These are phyloP conservation scores for Dipodomys stephensi DNA, from an alignment of 2,113 vertebrate genomes.

Conservation along the genomic window DNA sequence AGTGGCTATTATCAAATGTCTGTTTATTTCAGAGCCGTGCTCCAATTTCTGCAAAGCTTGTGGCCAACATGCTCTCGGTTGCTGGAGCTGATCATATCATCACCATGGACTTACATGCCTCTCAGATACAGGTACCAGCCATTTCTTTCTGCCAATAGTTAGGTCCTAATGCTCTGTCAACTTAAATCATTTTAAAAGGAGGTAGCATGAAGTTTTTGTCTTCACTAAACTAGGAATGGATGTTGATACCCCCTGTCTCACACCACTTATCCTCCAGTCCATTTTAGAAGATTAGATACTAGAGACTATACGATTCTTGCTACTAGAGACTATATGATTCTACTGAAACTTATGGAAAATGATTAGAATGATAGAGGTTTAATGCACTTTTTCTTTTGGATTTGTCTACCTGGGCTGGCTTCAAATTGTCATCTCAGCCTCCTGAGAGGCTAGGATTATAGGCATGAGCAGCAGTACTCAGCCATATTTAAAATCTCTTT, in stretches of 20 bases:
- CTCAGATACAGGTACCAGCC: conserved; percentile 94
- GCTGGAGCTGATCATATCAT: conserved; percentile 98
- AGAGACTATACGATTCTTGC: neutral
- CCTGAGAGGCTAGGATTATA: no score
- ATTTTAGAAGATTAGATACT: neutral
- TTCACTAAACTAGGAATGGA: neutral
- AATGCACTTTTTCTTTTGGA: neutral
- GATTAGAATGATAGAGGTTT: neutral
- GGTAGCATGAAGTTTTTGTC: neutral
- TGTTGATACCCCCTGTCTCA: accelerated
- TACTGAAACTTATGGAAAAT: neutral
- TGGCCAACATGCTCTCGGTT: conserved; percentile 97
- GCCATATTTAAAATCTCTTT: no score
- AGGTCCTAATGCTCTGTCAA: neutral
- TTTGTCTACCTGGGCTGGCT: no score
- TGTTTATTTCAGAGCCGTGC: conserved; percentile 92
- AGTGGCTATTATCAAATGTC: neutral
- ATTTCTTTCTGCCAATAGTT: neutral
- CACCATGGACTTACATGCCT: conserved; percentile 98
- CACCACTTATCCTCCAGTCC: neutral
- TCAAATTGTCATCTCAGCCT: no score
- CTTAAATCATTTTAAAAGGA: neutral
- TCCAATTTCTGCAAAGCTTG: conserved; percentile 97
- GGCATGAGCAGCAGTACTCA: no score
- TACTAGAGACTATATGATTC: neutral